phyloP scores from a whole-genome alignment of 1,140 invertebrate genomes.

The Paracyclopina nana region DNA sequence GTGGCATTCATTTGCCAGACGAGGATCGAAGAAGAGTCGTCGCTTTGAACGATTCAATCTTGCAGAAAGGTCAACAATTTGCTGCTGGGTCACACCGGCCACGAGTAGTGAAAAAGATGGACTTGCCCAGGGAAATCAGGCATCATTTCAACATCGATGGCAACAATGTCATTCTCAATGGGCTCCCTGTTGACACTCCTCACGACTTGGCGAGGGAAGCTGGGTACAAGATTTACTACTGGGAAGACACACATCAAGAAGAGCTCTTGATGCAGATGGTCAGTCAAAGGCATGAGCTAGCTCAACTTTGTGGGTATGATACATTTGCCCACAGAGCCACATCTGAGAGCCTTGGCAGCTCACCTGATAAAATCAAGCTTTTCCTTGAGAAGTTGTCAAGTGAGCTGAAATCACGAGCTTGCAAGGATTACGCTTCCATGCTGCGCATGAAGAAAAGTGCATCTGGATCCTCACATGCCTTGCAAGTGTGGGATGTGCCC shows the following conservation, averaged over 20 bases:
- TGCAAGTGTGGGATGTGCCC: conserved; percentile 63
- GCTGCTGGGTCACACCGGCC: conserved; percentile 12
- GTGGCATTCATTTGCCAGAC: conserved; percentile 80
- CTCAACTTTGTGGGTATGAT: conserved; percentile 60
- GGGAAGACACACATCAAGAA: conserved; percentile 55
- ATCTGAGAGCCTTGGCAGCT: conserved; percentile 63
- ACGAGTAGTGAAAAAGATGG: conserved; percentile 8
- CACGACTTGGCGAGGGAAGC: conserved; percentile 60
- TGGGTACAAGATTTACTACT: conserved; percentile 65
- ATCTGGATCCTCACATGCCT: conserved; percentile 22
- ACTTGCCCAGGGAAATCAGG: conserved; percentile 14
- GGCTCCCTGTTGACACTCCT: conserved; percentile 53
- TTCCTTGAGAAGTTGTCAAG: conserved; percentile 59
- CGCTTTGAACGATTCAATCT: conserved; percentile 54
- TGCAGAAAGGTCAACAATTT: conserved; percentile 64
- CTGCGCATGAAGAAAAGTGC: conserved; percentile 43
- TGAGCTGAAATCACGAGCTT: conserved; percentile 36
- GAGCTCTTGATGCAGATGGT: conserved; percentile 48
- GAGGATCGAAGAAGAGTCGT: conserved; percentile 52
- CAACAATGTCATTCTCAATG: conserved; percentile 47
- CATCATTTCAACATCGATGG: conserved; percentile 48
- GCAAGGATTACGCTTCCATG: conserved; percentile 49
- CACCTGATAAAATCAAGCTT: conserved; percentile 47
- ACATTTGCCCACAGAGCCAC: conserved; percentile 71
- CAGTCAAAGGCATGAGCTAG: conserved; percentile 48